phyloP scores from a whole-genome alignment of 2,113 vertebrate species.

The Phycodurus eques region DNA sequence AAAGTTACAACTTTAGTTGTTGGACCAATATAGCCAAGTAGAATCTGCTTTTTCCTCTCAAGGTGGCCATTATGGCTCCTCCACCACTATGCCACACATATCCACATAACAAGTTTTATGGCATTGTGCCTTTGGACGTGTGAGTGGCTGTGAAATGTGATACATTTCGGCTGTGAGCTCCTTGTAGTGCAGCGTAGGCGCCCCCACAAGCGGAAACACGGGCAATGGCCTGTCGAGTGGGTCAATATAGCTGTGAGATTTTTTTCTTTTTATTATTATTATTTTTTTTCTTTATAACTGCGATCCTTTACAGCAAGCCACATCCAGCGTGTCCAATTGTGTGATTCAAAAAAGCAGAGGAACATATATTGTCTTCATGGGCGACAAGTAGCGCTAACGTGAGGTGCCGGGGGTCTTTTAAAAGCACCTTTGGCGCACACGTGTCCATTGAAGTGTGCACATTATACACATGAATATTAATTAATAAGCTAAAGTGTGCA shows the following conservation, averaged over 20 bases:
- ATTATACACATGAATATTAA: constrained; percentile 16
- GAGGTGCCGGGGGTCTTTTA: constrained; percentile 23
- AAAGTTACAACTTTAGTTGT: background rate
- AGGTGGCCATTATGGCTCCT: background rate
- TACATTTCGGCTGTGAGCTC: constrained; percentile 18
- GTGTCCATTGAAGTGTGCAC: constrained; percentile 5
- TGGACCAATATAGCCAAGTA: background rate
- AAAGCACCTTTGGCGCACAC: constrained; percentile 14
- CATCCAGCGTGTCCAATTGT: background rate
- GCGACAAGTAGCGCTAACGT: constrained; percentile 18
- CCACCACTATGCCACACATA: background rate
- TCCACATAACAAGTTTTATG: constrained; percentile 20
- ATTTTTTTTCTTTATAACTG: background rate
- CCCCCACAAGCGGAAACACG: constrained; percentile 10
- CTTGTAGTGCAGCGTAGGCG: background rate
- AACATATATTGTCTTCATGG: background rate
- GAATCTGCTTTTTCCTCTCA: background rate
- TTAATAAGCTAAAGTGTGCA: background rate
- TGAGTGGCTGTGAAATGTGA: constrained; percentile 35
- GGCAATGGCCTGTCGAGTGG: background rate
- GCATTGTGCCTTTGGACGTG: constrained; percentile 25
- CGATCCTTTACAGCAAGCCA: background rate
- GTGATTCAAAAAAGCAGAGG: background rate
- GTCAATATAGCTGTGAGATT: constrained; percentile 1
- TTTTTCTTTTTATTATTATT: background rate